A percentile compares a stretch with the other conserved stretches of the same genome.
phyloP scores from a whole-genome alignment of 35 echinoderm and acorn worm species.

The Ophiothrix spiculata region DNA sequence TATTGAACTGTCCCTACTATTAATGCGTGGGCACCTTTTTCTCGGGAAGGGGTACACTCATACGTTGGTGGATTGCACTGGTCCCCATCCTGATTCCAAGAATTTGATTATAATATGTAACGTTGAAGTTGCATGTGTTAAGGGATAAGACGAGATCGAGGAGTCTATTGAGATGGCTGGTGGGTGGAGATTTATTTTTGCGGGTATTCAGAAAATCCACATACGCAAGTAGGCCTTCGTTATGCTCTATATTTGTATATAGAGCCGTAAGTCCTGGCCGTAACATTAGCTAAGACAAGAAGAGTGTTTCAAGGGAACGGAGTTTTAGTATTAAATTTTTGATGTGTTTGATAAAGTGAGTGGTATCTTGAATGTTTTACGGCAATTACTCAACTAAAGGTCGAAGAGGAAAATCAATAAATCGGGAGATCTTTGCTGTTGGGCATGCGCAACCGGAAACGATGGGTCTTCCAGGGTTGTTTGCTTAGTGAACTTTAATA shows the following conservation, averaged over 20 bases:
- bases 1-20: too few species aligned
- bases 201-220: background rate
- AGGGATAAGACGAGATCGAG: background rate
- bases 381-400: background rate
- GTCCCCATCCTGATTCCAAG: background rate
- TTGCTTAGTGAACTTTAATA: conserved; percentile 6
- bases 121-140: conserved; percentile 36
- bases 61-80: too few species aligned
- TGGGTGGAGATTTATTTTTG: background rate
- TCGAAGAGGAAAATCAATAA: background rate
- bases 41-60: too few species aligned
- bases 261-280: background rate
- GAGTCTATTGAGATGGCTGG: background rate
- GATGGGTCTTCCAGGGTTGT: conserved; percentile 25
- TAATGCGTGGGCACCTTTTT: too few species aligned
- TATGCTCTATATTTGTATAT: conserved; percentile 20
- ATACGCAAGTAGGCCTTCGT: background rate
- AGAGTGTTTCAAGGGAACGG: background rate
- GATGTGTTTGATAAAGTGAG: background rate
- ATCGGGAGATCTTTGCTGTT: background rate
- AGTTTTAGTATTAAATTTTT: background rate
- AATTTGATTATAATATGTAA: conserved; percentile 2
- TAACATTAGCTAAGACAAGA: background rate
- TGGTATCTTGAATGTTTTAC: conserved; percentile 5
- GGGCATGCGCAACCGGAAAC: conserved; percentile 20